Base-by-base conservation (phyloP, 2,797 vertebrate genomes). In the Meda fulgida region DNA sequence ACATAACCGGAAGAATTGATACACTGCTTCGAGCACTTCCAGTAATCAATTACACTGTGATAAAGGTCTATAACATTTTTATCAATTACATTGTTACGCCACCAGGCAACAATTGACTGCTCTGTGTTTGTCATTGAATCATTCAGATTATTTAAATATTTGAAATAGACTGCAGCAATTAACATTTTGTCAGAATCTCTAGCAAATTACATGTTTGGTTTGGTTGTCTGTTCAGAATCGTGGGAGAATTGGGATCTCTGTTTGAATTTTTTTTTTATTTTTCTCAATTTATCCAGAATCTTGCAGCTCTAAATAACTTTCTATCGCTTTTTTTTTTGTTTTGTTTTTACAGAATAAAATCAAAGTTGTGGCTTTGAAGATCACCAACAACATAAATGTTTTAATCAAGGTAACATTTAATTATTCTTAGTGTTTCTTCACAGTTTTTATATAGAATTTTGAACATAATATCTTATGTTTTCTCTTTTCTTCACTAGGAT, bases 321-420 rank as follows among this genome's bases (percentile, higher is more conserved):
- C 18, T 10, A 67, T 67, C 18, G 1, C 36, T n/a, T 43, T 9
- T 36, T 60, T 26, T 29, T 26, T 26, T 55, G 14, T 26, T 48
- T 76, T 88, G 76, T 92, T 92, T 36, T 89, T 14, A 63, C 92
- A 99, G 98, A 99, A 99, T 93, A 99, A 99, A 94, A 99, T 99
- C 88, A 99, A 99, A 95, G 98, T 99, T 85, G 98, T 99, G 91
- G 98, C 98, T 82, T 94, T 99, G 89, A 99, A 99, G 95, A 99
- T 99, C 93, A 99, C 98, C 71, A 99, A 98, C 93, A 99, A 99
- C 93, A 99, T 99, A 90, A 99, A 99, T 63, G 94, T 99, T 92
- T 96, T 99, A 92, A 99, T 99, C 91, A 99, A 99, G 97, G 98
- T 99, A 86, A 65, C 21, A 4, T 13, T 36, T 18, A 40, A 63